Conservation (phyloP, 1,140 invertebrate species). For the Spodoptera litura region DNA sequence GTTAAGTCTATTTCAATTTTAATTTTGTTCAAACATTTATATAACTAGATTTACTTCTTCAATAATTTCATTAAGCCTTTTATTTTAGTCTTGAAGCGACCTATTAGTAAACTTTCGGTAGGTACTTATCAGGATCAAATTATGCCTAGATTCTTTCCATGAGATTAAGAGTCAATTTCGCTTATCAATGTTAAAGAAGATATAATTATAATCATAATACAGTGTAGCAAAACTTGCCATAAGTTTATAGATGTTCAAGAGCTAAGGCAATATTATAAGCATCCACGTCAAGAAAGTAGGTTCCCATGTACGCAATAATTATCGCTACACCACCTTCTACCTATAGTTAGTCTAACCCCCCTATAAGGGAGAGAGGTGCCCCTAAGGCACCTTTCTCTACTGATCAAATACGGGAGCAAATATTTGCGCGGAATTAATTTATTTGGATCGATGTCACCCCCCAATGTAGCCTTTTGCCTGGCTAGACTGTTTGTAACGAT, state of each 20-base stretch:
- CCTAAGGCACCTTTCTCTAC: neutral
- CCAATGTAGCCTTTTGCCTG: neutral
- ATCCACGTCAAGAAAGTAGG: constrained; percentile 58
- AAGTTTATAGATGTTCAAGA: too few relatives aligned
- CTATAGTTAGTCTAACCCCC: neutral
- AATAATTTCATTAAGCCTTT: too few relatives aligned
- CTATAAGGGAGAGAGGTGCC: constrained; percentile 2
- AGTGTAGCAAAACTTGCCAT: too few relatives aligned
- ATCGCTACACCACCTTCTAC: constrained; percentile 15
- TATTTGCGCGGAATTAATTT: constrained; percentile 37
- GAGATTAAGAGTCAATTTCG: too few relatives aligned
- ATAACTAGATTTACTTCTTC: constrained; percentile 52
- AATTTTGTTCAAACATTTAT: constrained; percentile 2
- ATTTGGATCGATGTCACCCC: constrained; percentile 37
- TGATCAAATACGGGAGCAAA: constrained; percentile 34
- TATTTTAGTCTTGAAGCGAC: too few relatives aligned
- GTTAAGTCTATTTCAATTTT: neutral
- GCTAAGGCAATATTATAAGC: constrained; percentile 53
- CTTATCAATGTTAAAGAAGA: too few relatives aligned
- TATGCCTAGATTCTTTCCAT: too few relatives aligned
- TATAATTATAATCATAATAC: too few relatives aligned
- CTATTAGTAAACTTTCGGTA: too few relatives aligned
- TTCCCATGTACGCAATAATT: constrained; percentile 64
- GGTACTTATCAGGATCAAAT: too few relatives aligned
- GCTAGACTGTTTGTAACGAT: neutral